Percentiles rank a stretch among this genome's conserved stretches.
These are phyloP conservation scores for Microctenopoma stevenorrisi DNA, from an alignment of 2,797 vertebrate genomes.

Conservation along the genomic window DNA sequence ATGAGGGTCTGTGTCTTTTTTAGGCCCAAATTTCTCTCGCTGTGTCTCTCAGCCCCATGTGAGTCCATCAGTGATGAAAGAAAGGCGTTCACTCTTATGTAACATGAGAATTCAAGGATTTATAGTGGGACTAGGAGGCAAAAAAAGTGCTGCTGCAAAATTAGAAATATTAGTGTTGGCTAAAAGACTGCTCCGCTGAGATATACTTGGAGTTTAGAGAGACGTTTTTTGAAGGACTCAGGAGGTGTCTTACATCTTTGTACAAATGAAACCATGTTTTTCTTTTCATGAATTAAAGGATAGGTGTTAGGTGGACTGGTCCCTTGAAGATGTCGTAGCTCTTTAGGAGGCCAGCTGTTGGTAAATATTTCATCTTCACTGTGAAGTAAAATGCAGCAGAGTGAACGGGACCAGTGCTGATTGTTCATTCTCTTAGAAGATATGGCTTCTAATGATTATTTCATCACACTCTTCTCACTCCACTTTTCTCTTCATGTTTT, in stretches of 20 bases:
- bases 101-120: conserved; percentile 42
- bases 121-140: conserved; percentile 27
- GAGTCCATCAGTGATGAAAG: conserved; percentile 34
- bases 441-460: conserved; percentile 80
- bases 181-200: conserved; percentile 23
- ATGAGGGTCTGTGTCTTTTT: conserved; percentile 72
- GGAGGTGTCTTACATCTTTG: conserved; percentile 47
- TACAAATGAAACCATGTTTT: conserved; percentile 61
- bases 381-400: conserved; percentile 62
- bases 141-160: conserved; percentile 31
- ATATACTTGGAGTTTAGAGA: conserved; percentile 34
- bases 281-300: conserved; percentile 50
- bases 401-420: conserved; percentile 74
- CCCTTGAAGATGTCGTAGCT: conserved; percentile 59
- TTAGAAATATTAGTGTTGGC: conserved; percentile 33
- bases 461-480: conserved; percentile 62
- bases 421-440: conserved; percentile 83
- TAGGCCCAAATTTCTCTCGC: conserved; percentile 53
- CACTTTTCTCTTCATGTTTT: conserved; percentile 43
- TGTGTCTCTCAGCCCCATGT: conserved; percentile 37
- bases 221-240: conserved; percentile 28
- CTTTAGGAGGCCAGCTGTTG: conserved; percentile 57
- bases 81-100: conserved; percentile 47
- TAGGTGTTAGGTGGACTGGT: conserved; percentile 63
- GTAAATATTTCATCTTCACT: conserved; percentile 81